Conservation (phyloP, 2,113 vertebrate genomes). For the Corapipo altera region DNA sequence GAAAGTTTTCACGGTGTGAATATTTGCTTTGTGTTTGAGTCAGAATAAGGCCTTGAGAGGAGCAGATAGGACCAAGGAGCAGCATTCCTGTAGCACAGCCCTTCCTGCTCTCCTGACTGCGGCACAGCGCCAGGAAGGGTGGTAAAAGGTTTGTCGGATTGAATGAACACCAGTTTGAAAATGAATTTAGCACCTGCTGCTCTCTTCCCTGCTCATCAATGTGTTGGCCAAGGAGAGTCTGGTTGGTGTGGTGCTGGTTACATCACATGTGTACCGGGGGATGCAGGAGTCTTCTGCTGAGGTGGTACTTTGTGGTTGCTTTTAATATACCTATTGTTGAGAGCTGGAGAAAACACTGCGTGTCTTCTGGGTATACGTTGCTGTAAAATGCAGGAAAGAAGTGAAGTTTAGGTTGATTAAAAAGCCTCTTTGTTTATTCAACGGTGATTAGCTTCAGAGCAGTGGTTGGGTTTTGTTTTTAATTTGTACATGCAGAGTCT, state of each 20-base stretch:
- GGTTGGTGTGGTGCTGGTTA: not conserved
- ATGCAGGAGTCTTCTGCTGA: not conserved
- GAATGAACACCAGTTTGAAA: not conserved
- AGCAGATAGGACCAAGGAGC: not conserved
- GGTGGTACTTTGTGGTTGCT: not conserved
- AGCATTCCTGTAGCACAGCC: accelerated
- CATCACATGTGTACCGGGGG: accelerated
- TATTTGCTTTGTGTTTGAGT: not conserved
- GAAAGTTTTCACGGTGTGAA: not conserved
- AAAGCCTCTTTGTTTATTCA: slow-evolving; percentile 59
- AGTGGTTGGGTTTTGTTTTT: slow-evolving; percentile 7
- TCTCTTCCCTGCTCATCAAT: not conserved
- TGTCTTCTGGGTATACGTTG: not conserved
- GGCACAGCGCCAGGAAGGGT: not conserved
- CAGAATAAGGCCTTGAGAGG: not conserved
- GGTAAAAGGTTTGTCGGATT: not conserved
- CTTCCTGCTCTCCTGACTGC: not conserved
- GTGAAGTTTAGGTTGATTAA: slow-evolving; percentile 42
- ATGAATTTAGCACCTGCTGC: not conserved
- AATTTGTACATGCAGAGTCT: not conserved
- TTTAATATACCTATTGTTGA: not conserved
- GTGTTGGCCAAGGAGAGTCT: not conserved
- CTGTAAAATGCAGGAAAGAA: slow-evolving; percentile 40
- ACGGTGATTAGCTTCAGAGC: not conserved
- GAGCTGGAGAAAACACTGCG: not conserved